Evolutionary conservation across 2,888 invertebrate genomes (phyloP), one percentile per base, ranked within the genome.

Genomic region (Euzetes globulus): DNA sequence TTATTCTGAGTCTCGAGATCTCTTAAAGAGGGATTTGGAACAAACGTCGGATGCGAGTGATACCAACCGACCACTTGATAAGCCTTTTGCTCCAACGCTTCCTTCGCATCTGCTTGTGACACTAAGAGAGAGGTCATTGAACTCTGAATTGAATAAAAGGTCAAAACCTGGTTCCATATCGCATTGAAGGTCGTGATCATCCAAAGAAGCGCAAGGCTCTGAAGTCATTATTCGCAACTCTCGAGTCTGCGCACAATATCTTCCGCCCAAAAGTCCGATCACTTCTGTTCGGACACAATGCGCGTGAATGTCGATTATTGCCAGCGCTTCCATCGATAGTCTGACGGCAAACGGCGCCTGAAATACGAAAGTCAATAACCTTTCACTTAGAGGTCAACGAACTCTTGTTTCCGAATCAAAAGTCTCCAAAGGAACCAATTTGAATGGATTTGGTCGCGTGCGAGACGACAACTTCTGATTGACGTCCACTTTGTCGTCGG

Each of bases 1-100:
- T 86, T 85, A 45, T 85, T 83, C 83, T 90, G 90, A 50, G 88
- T 87, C 79, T 85, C 85, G 77, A 90, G 84, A 83, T 90, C 90
- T 79, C 86, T 86, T 22, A 86, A 84, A 0, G 90, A 90, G 0
- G 91, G 91, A 80, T 88, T 86, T 0, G 89, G 86, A 4, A 87
- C 85, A 83, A 90, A 90, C 29, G 84, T 83, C 1, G 90, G 90
- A 84, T 90, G 90, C 37, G 90, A 90, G 85, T 90, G 90, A 83
- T 89, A 90, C 91, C 91, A 90, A 29, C 89, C 90, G 75, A 88
- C 85, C 73, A 88, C 86, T 25, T 83, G 80, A 78, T 83, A 81
- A 3, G 86, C 86, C 22, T 81, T 81, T 15, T 80, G 76, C 6
- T 83, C 83, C 33, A 90, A 85, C 41, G 80, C 80, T 78, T 87